A percentile compares a stretch with the other conserved stretches of the same genome.
Evolutionary conservation across 2,888 invertebrate genomes (phyloP).

Genomic region (Hypomecis punctinalis): DNA sequence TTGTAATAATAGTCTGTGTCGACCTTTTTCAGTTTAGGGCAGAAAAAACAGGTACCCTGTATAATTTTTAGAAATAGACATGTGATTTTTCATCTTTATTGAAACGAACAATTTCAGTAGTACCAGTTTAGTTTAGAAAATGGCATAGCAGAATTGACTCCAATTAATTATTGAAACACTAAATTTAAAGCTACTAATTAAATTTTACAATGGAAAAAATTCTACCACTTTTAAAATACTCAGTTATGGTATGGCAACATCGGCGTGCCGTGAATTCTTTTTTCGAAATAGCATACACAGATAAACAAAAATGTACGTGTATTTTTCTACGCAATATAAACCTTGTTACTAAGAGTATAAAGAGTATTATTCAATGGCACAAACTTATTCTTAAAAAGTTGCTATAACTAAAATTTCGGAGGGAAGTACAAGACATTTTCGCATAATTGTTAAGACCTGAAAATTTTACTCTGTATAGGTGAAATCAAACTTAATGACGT

Average conservation of each 20-base stretch:
- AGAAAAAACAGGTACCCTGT: no score
- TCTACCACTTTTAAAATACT: slow-evolving; percentile 16
- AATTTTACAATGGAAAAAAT: slow-evolving; percentile 15
- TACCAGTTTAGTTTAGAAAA: background rate
- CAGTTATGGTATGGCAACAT: slow-evolving; percentile 25
- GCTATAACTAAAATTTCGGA: background rate
- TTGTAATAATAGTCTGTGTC: no score
- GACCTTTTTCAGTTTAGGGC: no score
- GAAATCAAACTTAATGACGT: no score
- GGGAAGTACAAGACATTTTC: background rate
- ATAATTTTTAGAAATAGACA: no score
- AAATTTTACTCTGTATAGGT: background rate
- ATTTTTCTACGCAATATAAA: no score
- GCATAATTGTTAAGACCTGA: no score
- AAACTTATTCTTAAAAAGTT: background rate
- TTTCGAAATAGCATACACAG: background rate
- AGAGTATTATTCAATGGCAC: slow-evolving; percentile 12
- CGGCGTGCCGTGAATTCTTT: slow-evolving; percentile 13
- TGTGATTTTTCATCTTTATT: no score
- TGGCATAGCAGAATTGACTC: background rate
- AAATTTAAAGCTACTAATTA: slow-evolving; percentile 24
- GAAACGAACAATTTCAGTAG: no score
- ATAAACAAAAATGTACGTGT: background rate
- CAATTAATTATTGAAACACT: background rate
- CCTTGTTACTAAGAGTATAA: background rate